A percentile compares a stretch with the other conserved stretches of the same genome.
Evolutionary conservation across 2,113 vertebrate genomes (phyloP).

Genomic region (Alligator sinensis): DNA sequence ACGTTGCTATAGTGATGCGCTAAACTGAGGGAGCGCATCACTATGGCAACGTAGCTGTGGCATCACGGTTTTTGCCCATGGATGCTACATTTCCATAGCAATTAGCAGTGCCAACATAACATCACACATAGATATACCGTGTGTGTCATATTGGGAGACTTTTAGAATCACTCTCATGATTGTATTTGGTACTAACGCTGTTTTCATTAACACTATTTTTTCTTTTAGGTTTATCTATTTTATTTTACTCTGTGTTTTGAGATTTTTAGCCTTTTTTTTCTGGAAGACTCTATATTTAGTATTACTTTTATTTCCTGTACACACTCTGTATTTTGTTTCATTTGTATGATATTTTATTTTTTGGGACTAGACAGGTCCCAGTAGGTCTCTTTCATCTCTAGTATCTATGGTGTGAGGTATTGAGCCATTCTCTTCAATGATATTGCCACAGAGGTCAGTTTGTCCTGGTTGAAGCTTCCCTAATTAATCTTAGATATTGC

Average conservation of each 20-base stretch:
- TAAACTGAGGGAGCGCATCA: no score
- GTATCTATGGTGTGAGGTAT: fast-evolving
- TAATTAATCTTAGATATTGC: neutral
- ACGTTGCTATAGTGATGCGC: no score
- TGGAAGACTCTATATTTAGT: neutral
- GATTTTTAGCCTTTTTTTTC: neutral
- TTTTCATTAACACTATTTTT: neutral
- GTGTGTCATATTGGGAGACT: neutral
- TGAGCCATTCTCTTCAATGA: neutral
- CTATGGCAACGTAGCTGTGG: no score
- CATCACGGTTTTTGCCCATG: no score
- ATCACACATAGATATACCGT: no score
- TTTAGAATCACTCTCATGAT: neutral
- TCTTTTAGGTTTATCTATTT: neutral
- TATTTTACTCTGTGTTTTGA: neutral
- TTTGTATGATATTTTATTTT: fast-evolving
- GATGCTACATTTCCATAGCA: no score
- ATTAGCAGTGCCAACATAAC: no score
- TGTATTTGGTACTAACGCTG: neutral
- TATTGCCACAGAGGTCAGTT: neutral
- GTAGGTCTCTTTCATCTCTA: neutral
- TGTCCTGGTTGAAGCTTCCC: neutral
- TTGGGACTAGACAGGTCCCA: neutral
- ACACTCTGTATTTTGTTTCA: neutral
- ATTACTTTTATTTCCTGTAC: neutral